A percentile compares a stretch with the other conserved stretches of the same genome.
These are phyloP conservation scores for Nibea coibor DNA, from an alignment of 2,113 vertebrate species.

Conservation along the genomic window DNA sequence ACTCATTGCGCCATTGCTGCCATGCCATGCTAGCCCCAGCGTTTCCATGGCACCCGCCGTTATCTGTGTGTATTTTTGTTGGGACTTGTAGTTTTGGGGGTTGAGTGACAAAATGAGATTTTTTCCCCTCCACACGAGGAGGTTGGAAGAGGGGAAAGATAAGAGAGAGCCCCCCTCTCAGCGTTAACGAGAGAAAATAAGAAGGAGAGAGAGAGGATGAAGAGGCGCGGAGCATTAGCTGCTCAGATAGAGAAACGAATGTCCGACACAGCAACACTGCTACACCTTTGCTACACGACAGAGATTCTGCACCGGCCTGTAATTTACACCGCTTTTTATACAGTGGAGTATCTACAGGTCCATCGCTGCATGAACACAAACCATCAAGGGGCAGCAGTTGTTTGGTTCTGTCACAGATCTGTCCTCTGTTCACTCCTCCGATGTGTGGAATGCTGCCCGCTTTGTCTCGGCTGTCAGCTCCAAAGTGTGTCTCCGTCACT, in stretches of 20 bases:
- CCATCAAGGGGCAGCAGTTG: too few species aligned
- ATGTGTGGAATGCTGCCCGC: slow-evolving; percentile 53
- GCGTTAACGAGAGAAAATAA: slow-evolving; percentile 54
- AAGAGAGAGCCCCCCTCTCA: slow-evolving; percentile 55
- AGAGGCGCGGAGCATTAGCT: slow-evolving; percentile 27
- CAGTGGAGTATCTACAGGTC: not conserved
- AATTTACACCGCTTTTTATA: not conserved
- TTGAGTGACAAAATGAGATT: slow-evolving; percentile 61
- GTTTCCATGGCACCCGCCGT: slow-evolving; percentile 70
- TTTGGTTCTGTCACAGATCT: not conserved
- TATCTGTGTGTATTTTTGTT: slow-evolving; percentile 70
- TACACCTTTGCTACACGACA: slow-evolving; percentile 4
- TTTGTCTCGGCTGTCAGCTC: slow-evolving; percentile 68
- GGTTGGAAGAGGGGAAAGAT: slow-evolving; percentile 56
- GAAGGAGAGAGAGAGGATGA: slow-evolving; percentile 32
- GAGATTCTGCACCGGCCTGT: not conserved
- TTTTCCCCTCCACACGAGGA: slow-evolving; percentile 27
- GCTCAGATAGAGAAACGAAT: slow-evolving; percentile 33
- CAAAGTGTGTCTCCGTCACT: slow-evolving; percentile 61
- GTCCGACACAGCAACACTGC: slow-evolving; percentile 31
- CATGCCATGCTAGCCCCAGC: slow-evolving; percentile 71
- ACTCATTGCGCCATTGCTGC: slow-evolving; percentile 66
- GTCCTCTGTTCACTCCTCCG: slow-evolving; percentile 33
- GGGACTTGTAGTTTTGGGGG: slow-evolving; percentile 69
- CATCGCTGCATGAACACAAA: too few species aligned